Conservation (phyloP, 2,888 invertebrate genomes). For the Exephanes ischioxanthus region DNA sequence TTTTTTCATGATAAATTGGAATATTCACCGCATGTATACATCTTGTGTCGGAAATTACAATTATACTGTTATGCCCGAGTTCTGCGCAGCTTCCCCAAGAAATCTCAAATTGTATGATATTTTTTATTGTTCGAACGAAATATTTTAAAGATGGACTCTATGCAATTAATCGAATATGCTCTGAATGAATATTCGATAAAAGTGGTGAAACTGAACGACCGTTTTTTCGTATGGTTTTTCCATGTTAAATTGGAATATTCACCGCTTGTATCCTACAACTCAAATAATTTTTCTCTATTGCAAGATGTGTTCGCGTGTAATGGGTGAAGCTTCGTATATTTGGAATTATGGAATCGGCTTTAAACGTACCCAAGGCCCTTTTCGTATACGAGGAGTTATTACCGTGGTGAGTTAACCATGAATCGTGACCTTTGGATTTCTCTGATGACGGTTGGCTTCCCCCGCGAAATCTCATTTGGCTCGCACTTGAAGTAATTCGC, state of each 20-base stretch:
- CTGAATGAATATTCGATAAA: neutral
- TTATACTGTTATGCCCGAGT: slow-evolving; percentile 30
- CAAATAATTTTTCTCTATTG: neutral
- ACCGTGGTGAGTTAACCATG: neutral
- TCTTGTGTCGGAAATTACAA: slow-evolving; percentile 50
- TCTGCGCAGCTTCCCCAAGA: neutral
- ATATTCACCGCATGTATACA: no score
- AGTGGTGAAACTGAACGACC: no score
- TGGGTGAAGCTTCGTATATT: neutral
- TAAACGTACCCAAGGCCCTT: neutral
- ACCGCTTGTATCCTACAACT: neutral
- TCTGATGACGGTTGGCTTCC: neutral
- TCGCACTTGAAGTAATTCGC: slow-evolving; percentile 15
- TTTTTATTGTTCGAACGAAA: neutral
- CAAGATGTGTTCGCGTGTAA: neutral
- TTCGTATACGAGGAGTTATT: slow-evolving; percentile 14
- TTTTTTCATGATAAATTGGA: no score
- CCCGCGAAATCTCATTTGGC: neutral
- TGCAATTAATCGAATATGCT: neutral
- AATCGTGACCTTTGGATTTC: neutral
- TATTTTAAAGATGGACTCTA: no score
- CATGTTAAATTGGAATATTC: no score
- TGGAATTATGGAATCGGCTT: slow-evolving; percentile 14
- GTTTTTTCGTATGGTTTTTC: no score
- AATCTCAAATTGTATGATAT: neutral